A percentile compares a stretch with the other conserved stretches of the same genome.
phyloP scores from a whole-genome alignment of 2,888 invertebrate species.

The Leptinotarsa tumamoca region DNA sequence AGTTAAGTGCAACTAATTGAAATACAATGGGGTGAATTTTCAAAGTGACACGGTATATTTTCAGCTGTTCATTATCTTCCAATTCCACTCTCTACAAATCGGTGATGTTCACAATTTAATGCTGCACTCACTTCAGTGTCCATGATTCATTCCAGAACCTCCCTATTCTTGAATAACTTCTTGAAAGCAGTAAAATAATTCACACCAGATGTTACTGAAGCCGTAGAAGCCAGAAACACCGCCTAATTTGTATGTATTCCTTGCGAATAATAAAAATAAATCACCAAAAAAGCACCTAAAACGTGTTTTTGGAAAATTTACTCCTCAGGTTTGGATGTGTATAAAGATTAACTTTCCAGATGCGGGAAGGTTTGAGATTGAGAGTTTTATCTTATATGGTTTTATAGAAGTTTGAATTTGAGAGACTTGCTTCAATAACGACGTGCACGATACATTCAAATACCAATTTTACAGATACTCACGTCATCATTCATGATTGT shows the following conservation, averaged over 20 bases:
- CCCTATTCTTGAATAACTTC: constrained; percentile 1
- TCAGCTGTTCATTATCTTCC: neutral
- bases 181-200: constrained; percentile 7
- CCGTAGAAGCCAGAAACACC: constrained; percentile 14
- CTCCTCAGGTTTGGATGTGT: neutral
- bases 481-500: no score
- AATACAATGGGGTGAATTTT: no score
- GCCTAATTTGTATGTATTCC: constrained; percentile 23
- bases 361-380: no score
- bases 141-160: neutral
- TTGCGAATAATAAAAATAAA: constrained; percentile 26
- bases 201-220: constrained; percentile 16
- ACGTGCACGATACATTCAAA: no score
- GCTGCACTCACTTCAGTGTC: neutral
- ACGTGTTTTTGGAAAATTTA: constrained; percentile 12
- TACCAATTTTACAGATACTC: no score
- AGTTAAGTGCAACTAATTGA: no score
- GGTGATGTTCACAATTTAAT: neutral
- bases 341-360: no score
- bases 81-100: neutral
- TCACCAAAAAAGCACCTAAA: constrained; percentile 11
- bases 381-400: no score
- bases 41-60: no score
- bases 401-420: no score
- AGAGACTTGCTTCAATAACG: no score